Evolutionary conservation across 2,888 invertebrate genomes (phyloP).

Genomic region (Volucella zonaria): DNA sequence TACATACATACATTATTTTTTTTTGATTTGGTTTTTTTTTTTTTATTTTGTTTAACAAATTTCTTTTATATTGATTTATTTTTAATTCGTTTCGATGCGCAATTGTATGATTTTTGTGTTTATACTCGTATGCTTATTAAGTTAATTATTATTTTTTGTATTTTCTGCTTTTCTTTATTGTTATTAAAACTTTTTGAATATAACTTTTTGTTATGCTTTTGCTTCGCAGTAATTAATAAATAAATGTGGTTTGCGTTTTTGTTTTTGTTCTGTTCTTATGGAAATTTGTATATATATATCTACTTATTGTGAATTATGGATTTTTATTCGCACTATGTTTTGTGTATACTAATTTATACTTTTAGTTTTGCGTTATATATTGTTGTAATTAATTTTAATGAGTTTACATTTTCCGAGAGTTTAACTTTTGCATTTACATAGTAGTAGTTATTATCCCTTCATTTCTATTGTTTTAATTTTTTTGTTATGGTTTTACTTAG

Average conservation of each 20-base stretch:
- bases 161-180: neutral
- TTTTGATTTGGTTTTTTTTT: conserved; percentile 33
- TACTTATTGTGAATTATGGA: conserved; percentile 61
- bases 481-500: conserved; percentile 36
- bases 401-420: conserved; percentile 27
- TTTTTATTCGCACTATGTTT: conserved; percentile 35
- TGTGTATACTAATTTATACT: conserved; percentile 40
- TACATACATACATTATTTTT: conserved; percentile 18
- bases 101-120: conserved; percentile 59
- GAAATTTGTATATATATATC: conserved; percentile 47
- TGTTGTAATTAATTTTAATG: conserved; percentile 20
- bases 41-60: neutral
- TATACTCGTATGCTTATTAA: conserved; percentile 41
- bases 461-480: neutral
- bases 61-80: conserved; percentile 12
- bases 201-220: conserved; percentile 25
- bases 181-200: conserved; percentile 32
- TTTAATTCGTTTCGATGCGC: conserved; percentile 66
- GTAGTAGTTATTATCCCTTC: conserved; percentile 53
- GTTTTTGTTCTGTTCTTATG: neutral
- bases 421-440: conserved; percentile 31
- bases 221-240: conserved; percentile 33
- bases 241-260: conserved; percentile 25
- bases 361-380: conserved; percentile 34
- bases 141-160: conserved; percentile 13